Conservation (phyloP, 2,797 vertebrate genomes). For the Pangasius krempfi region DNA sequence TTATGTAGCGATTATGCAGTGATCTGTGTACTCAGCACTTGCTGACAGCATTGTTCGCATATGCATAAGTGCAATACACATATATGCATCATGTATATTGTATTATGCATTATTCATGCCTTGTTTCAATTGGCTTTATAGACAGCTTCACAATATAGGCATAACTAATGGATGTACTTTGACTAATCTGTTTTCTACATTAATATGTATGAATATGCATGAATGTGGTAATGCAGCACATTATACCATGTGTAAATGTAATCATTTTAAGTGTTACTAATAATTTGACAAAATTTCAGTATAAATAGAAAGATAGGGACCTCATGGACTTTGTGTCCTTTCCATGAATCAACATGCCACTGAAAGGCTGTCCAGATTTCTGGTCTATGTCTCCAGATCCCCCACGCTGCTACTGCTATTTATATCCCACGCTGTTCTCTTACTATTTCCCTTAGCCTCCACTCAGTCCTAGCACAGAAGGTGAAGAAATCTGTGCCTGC, state of each 20-base stretch:
- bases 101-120: conserved; percentile 27
- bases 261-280: conserved; percentile 25
- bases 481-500: conserved; percentile 19
- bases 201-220: conserved; percentile 29
- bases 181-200: conserved; percentile 7
- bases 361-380: conserved; percentile 44
- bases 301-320: conserved; percentile 16
- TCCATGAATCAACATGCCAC: conserved; percentile 37
- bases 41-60: neutral
- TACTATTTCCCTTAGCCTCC: conserved; percentile 39
- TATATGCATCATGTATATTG: conserved; percentile 19
- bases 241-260: neutral
- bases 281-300: neutral
- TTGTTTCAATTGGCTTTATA: neutral
- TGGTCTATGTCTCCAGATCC: conserved; percentile 33
- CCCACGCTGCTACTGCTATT: conserved; percentile 40
- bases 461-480: conserved; percentile 25
- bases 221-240: conserved; percentile 13
- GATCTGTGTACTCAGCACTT: conserved; percentile 17
- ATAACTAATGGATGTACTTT: conserved; percentile 14
- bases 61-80: conserved; percentile 8
- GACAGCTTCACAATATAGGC: conserved; percentile 6
- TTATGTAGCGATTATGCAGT: conserved; percentile 8
- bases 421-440: conserved; percentile 42
- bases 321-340: conserved; percentile 28